phyloP scores from a whole-genome alignment of 2,888 invertebrate species.

The Pristionchus arcanus region DNA sequence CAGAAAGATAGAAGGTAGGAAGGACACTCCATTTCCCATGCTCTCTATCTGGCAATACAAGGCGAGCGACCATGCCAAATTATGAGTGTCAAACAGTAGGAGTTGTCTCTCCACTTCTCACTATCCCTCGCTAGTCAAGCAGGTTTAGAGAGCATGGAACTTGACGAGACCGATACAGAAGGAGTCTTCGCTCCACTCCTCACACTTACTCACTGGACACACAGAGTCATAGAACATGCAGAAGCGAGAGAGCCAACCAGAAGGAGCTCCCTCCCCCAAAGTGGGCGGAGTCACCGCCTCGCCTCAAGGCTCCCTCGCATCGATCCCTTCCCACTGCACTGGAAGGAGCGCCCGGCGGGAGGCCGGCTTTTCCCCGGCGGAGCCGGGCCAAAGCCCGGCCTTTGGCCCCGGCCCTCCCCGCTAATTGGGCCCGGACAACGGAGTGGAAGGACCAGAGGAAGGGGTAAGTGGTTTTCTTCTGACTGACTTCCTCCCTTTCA shows the following conservation, averaged over 20 bases:
- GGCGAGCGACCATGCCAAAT: no score
- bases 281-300: not conserved
- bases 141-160: no score
- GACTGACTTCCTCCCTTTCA: not conserved
- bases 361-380: not conserved
- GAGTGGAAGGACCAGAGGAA: not conserved
- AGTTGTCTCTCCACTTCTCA: no score
- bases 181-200: no score
- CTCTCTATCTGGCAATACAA: no score
- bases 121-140: no score
- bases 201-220: no score
- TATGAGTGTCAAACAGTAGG: no score
- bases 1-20: not conserved
- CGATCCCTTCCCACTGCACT: constrained; percentile 15
- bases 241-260: no score
- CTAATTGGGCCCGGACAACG: not conserved
- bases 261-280: not conserved
- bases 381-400: not conserved
- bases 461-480: constrained; percentile 39
- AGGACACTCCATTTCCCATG: no score
- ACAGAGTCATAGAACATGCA: no score
- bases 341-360: constrained; percentile 9
- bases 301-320: constrained; percentile 4
- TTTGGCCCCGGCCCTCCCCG: not conserved
- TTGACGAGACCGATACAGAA: no score